Evolutionary conservation across 92 coral and sea anemone species (phyloP).

Genomic region (Zoanthus sansibaricus): DNA sequence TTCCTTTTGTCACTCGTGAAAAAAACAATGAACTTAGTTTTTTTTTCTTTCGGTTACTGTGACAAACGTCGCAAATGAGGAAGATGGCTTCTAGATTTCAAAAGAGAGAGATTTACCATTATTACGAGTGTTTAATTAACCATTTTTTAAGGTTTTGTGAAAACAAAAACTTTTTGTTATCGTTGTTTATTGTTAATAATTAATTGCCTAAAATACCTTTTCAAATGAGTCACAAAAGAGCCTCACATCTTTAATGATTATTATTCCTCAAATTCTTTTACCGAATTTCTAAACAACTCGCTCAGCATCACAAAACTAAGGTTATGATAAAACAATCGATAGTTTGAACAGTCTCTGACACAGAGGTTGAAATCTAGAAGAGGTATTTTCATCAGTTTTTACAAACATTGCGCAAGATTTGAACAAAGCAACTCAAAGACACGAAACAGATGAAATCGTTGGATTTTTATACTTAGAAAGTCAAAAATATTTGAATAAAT

Average conservation of each 20-base stretch:
- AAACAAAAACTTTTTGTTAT: not conserved
- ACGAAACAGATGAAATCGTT: not conserved
- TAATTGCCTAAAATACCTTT: constrained; percentile 71
- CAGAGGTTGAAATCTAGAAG: not conserved
- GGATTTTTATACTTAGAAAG: not conserved
- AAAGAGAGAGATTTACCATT: not conserved
- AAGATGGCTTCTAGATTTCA: not conserved
- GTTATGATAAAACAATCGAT: not conserved
- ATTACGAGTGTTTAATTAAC: constrained; percentile 1
- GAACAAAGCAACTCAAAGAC: constrained; percentile 25
- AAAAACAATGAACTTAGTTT: not conserved
- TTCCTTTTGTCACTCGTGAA: constrained; percentile 19
- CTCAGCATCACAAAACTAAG: not conserved
- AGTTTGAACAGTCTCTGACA: not conserved
- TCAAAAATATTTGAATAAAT: not conserved
- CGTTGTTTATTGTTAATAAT: constrained; percentile 63
- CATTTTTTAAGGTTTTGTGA: constrained; percentile 31
- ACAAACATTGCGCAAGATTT: constrained; percentile 21
- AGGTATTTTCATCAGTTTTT: not conserved
- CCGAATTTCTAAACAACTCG: constrained; percentile 3
- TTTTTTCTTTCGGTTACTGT: not conserved
- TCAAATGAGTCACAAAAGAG: constrained; percentile 66
- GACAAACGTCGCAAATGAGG: not conserved
- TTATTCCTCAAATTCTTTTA: constrained; percentile 37
- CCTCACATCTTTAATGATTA: constrained; percentile 12